Evolutionary conservation across 2,113 vertebrate genomes (phyloP).

Genomic region (Esox niger): DNA sequence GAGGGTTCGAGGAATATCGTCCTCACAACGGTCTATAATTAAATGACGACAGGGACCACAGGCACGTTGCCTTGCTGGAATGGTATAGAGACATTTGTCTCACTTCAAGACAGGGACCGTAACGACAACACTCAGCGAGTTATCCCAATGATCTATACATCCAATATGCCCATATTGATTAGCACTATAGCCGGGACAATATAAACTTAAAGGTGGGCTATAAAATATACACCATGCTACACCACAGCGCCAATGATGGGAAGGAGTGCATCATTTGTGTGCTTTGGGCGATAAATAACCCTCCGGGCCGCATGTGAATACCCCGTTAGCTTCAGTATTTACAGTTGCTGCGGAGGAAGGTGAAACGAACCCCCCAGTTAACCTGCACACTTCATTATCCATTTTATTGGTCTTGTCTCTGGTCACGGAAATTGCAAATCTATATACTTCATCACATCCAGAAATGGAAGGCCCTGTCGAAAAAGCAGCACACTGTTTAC

Average conservation of each 20-base stretch:
- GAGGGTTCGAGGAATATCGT: too few relatives aligned
- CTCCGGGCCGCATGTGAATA: slow-evolving; percentile 3
- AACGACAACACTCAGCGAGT: slow-evolving; percentile 23
- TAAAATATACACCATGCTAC: slow-evolving; percentile 36
- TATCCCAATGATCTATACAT: slow-evolving; percentile 43
- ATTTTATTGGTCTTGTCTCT: slow-evolving; percentile 53
- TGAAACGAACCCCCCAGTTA: slow-evolving; percentile 50
- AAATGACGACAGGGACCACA: too few relatives aligned
- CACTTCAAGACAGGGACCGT: too few relatives aligned
- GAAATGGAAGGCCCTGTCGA: slow-evolving; percentile 6
- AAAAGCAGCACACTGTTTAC: slow-evolving; percentile 47
- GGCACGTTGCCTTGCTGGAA: too few relatives aligned
- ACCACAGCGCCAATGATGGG: not conserved
- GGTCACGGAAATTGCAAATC: slow-evolving; percentile 55
- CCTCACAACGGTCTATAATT: too few relatives aligned
- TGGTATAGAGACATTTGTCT: not conserved
- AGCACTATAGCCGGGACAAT: slow-evolving; percentile 37
- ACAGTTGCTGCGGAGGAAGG: slow-evolving; percentile 32
- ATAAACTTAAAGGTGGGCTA: slow-evolving; percentile 29
- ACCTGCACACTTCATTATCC: slow-evolving; percentile 49
- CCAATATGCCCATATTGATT: slow-evolving; percentile 53
- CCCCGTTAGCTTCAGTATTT: slow-evolving; percentile 50
- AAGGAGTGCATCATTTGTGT: slow-evolving; percentile 9
- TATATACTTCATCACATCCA: slow-evolving; percentile 48
- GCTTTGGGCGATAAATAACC: slow-evolving; percentile 25